These are phyloP conservation scores for Hoplias malabaricus DNA, from an alignment of 2,113 vertebrate species.

Conservation along the genomic window DNA sequence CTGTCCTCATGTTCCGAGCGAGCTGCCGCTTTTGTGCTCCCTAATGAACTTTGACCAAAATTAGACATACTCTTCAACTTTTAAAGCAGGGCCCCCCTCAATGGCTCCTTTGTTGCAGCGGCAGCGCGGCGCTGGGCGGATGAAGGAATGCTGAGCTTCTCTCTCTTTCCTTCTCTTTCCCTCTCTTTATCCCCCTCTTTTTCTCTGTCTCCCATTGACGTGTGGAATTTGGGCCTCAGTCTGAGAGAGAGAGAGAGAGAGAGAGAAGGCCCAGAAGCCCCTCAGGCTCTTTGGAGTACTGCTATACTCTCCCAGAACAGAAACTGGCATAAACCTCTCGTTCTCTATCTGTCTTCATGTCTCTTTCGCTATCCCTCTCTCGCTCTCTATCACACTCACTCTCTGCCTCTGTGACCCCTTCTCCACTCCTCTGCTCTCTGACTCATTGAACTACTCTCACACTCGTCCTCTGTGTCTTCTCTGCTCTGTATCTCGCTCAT, in stretches of 20 bases:
- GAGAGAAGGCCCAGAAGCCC: constrained; percentile 44
- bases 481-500: background rate
- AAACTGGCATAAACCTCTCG: constrained; percentile 46
- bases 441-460: constrained; percentile 16
- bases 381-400: constrained; percentile 42
- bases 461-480: background rate
- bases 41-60: constrained; percentile 82
- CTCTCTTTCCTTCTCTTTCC: constrained; percentile 27
- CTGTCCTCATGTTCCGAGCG: constrained; percentile 75
- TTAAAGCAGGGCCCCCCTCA: constrained; percentile 72
- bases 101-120: constrained; percentile 74
- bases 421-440: constrained; percentile 20
- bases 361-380: no score
- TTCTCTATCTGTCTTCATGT: no score
- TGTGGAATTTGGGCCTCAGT: constrained; percentile 69
- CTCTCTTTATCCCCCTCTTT: constrained; percentile 9
- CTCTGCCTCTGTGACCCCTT: constrained; percentile 36
- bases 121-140: constrained; percentile 62
- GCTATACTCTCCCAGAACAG: constrained; percentile 30
- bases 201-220: constrained; percentile 59
- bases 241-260: constrained; percentile 28
- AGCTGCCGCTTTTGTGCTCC: constrained; percentile 74
- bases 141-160: constrained; percentile 56
- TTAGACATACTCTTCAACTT: constrained; percentile 81
- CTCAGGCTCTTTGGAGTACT: constrained; percentile 54